Evolutionary conservation across 2,113 vertebrate species (phyloP).

Genomic region (Meleagris gallopavo): DNA sequence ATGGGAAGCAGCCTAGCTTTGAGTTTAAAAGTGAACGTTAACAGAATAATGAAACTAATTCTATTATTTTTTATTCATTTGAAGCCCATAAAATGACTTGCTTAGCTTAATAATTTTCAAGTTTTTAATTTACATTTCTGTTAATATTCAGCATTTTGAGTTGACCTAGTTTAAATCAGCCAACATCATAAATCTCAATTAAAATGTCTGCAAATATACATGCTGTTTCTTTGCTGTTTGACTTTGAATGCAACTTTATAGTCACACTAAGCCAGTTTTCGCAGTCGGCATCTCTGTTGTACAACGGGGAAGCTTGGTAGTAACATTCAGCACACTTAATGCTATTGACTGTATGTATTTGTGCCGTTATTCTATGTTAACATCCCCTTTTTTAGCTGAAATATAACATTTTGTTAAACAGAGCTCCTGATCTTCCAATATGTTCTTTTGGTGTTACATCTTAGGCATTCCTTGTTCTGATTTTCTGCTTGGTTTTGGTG

Average conservation of each 20-base stretch:
- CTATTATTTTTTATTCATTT: not conserved
- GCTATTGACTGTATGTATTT: not conserved
- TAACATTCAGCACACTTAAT: not conserved
- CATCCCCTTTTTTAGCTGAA: slow-evolving; percentile 15
- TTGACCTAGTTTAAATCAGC: not conserved
- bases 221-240: not conserved
- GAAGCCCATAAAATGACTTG: not conserved
- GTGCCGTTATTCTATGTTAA: not conserved
- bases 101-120: not conserved
- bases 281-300: not conserved
- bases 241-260: not conserved
- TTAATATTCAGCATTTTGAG: not conserved
- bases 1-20: not conserved
- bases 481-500: not conserved
- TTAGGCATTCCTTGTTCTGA: not conserved
- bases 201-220: not conserved
- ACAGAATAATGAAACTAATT: not conserved
- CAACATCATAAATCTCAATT: not conserved
- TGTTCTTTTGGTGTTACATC: not conserved
- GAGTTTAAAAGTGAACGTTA: not conserved
- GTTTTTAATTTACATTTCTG: not conserved
- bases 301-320: not conserved
- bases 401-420: not conserved
- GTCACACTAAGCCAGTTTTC: not conserved
- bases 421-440: not conserved